A percentile compares a stretch with the other conserved stretches of the same genome.
Conservation (phyloP, 2,113 vertebrate species). For the Axis porcinus region DNA sequence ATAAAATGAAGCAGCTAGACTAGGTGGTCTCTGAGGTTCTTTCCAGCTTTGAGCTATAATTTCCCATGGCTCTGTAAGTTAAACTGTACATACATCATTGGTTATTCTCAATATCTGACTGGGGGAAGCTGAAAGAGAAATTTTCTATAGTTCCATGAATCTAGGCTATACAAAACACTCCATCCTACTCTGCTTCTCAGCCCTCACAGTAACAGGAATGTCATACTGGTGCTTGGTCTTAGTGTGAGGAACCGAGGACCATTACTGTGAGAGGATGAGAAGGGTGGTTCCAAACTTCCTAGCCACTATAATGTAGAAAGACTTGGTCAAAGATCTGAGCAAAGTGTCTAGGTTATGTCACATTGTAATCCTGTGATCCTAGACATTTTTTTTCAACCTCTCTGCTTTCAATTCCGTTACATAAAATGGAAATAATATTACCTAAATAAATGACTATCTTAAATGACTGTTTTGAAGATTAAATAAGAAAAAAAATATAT, state of each 20-base stretch:
- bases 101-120: slow-evolving; percentile 6
- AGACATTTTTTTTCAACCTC: not conserved
- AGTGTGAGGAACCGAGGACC: not conserved
- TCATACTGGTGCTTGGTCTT: not conserved
- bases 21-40: not conserved
- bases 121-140: not conserved
- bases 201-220: not conserved
- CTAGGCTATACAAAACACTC: not conserved
- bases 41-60: slow-evolving; percentile 37
- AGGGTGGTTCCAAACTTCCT: not conserved
- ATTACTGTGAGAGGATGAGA: not conserved
- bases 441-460: not conserved
- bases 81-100: slow-evolving; percentile 28
- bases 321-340: not conserved
- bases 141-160: not conserved
- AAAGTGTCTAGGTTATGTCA: not conserved
- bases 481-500: not conserved
- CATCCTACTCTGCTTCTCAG: not conserved
- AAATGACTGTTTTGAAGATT: not conserved
- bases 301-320: not conserved
- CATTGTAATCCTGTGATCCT: not conserved
- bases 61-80: slow-evolving; percentile 34
- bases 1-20: slow-evolving; percentile 28
- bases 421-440: not conserved
- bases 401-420: not conserved